Percentiles rank a stretch among this genome's conserved stretches.
Evolutionary conservation across 2,113 vertebrate species (phyloP).

Genomic region (Crypturellus undulatus): DNA sequence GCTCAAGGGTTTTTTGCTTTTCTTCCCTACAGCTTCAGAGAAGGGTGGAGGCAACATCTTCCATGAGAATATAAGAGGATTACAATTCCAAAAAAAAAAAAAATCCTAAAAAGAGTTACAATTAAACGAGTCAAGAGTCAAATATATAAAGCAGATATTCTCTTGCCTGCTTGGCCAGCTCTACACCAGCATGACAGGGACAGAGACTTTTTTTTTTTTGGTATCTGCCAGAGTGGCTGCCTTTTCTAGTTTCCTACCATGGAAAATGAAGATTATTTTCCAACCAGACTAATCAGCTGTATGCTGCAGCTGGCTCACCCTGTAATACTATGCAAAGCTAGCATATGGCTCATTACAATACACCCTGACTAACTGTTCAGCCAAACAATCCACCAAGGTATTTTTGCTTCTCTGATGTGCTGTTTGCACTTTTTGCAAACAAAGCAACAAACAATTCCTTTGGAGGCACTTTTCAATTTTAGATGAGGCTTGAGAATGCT

Average conservation of each 20-base stretch:
- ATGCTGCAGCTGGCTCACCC: slow-evolving; percentile 21
- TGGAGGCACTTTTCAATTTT: slow-evolving; percentile 57
- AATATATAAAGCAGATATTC: not conserved
- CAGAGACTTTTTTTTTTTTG: not conserved
- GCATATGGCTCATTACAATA: slow-evolving; percentile 74
- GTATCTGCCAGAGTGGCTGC: not conserved
- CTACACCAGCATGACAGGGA: not conserved
- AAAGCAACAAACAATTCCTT: slow-evolving; percentile 67
- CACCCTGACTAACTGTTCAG: slow-evolving; percentile 53
- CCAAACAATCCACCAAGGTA: slow-evolving; percentile 63
- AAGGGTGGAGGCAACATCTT: not conserved
- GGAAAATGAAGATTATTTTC: slow-evolving; percentile 37
- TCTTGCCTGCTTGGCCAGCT: not conserved
- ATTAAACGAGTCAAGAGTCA: not conserved
- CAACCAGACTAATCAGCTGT: slow-evolving; percentile 51
- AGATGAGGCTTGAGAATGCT: slow-evolving; percentile 27
- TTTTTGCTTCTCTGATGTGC: slow-evolving; percentile 71
- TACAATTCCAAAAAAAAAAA: not conserved
- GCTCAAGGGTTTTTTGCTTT: too few relatives aligned
- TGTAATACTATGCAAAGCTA: slow-evolving; percentile 47
- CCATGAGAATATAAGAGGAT: not conserved
- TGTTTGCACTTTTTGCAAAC: slow-evolving; percentile 68
- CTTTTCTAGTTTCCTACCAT: slow-evolving; percentile 4
- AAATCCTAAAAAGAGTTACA: not conserved
- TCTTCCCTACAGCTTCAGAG: not conserved